Evolutionary conservation across 1,140 invertebrate species (phyloP).

Genomic region (Nylanderia fulva): DNA sequence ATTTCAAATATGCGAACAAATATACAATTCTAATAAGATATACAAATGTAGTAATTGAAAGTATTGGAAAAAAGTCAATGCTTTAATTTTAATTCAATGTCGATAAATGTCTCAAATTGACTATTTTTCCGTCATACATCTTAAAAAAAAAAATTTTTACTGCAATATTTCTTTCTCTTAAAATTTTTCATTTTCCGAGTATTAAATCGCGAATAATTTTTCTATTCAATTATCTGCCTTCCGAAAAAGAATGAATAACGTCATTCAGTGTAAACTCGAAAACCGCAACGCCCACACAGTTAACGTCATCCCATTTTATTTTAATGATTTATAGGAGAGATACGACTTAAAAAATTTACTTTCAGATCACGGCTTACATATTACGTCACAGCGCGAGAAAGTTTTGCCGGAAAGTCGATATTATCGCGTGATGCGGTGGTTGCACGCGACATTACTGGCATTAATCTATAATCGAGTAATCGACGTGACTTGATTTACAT

Average conservation of each 20-base stretch:
- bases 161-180: not conserved
- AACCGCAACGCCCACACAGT: not conserved
- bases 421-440: constrained; percentile 36
- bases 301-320: constrained; percentile 20
- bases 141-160: not conserved
- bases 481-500: constrained; percentile 34
- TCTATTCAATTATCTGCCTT: not conserved
- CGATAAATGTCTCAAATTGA: not conserved
- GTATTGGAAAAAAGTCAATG: not conserved
- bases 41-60: not conserved
- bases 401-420: constrained; percentile 14
- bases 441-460: constrained; percentile 29
- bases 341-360: constrained; percentile 38
- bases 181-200: not conserved
- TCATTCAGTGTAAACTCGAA: constrained; percentile 5
- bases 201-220: not conserved
- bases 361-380: not conserved
- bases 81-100: not conserved
- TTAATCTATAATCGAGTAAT: constrained; percentile 46
- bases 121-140: not conserved
- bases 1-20: not conserved
- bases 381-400: not conserved
- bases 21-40: not conserved
- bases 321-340: constrained; percentile 21
- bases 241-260: not conserved